Conservation (phyloP, 2,797 vertebrate species). For the Decapterus maruadsi region DNA sequence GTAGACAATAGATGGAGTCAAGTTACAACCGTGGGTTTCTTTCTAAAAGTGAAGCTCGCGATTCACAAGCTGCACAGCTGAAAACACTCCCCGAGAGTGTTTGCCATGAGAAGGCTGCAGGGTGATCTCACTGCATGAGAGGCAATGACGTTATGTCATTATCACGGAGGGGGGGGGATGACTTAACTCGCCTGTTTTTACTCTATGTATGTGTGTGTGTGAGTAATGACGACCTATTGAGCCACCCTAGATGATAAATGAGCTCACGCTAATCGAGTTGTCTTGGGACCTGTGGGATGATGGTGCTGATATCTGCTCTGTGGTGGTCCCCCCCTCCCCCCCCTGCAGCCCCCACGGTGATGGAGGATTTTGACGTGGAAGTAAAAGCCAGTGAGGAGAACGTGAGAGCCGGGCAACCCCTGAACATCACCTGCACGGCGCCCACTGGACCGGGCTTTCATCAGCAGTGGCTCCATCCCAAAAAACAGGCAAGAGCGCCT, state of each 20-base stretch:
- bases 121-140: constrained; percentile 67
- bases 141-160: constrained; percentile 63
- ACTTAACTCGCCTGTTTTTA: constrained; percentile 62
- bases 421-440: constrained; percentile 90
- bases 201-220: constrained; percentile 32
- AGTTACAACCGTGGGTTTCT: neutral
- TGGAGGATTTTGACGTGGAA: constrained; percentile 86
- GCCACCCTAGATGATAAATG: constrained; percentile 45
- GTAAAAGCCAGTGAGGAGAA: constrained; percentile 89
- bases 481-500: constrained; percentile 87
- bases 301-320: constrained; percentile 48
- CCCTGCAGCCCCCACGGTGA: constrained; percentile 62
- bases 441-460: constrained; percentile 86
- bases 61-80: constrained; percentile 40
- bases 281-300: constrained; percentile 35
- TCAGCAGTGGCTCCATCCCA: constrained; percentile 93
- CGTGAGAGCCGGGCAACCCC: constrained; percentile 89
- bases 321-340: constrained; percentile 20
- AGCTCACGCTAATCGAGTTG: constrained; percentile 47
- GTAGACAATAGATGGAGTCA: neutral
- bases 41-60: neutral
- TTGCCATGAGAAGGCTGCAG: constrained; percentile 36
- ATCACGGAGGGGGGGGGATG: constrained; percentile 54
- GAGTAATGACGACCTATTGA: constrained; percentile 37
- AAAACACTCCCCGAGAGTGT: constrained; percentile 41